A percentile compares a stretch with the other conserved stretches of the same genome.
Conservation (phyloP, 1,140 invertebrate species). For the Diachasmimorpha longicaudata region DNA sequence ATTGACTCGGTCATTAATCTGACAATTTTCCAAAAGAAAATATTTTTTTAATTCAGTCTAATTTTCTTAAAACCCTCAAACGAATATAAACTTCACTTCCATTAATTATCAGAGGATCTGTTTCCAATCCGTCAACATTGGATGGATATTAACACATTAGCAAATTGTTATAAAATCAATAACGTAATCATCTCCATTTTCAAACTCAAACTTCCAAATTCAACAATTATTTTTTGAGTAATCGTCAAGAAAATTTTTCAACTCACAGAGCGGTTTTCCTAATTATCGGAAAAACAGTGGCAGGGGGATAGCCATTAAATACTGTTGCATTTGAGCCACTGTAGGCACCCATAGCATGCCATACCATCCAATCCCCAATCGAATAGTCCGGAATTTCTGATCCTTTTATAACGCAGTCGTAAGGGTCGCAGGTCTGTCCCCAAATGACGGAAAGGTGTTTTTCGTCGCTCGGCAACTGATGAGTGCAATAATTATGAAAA, state of each 20-base stretch:
- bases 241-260: no score
- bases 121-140: not conserved
- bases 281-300: slow-evolving; percentile 56
- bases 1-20: no score
- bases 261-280: slow-evolving; percentile 42
- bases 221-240: no score
- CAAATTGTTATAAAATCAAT: no score
- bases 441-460: slow-evolving; percentile 62
- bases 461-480: slow-evolving; percentile 31
- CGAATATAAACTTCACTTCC: no score
- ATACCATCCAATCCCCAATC: slow-evolving; percentile 68
- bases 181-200: no score
- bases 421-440: slow-evolving; percentile 74
- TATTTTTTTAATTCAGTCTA: no score
- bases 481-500: not conserved
- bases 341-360: slow-evolving; percentile 70
- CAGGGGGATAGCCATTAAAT: slow-evolving; percentile 68
- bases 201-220: no score
- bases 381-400: slow-evolving; percentile 61
- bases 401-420: slow-evolving; percentile 66
- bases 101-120: no score
- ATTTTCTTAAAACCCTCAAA: no score
- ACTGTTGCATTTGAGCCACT: slow-evolving; percentile 61
- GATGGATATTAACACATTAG: no score
- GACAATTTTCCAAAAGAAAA: no score